Percentiles rank a stretch among this genome's conserved stretches.
Evolutionary conservation across 2,113 vertebrate genomes (phyloP).

Genomic region (Solea senegalensis): DNA sequence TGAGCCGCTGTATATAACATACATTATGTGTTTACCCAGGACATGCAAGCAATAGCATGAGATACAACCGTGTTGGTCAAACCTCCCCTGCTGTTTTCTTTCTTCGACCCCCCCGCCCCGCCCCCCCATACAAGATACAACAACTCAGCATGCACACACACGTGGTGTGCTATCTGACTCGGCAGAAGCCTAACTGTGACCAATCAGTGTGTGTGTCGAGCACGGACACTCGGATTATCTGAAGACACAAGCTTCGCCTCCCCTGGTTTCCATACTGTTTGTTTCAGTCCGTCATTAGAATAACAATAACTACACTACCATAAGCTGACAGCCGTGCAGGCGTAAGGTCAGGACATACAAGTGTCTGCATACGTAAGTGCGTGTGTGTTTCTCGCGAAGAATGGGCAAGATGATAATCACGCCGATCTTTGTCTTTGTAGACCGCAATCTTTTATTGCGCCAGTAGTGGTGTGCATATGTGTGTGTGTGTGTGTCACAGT

Average conservation of each 20-base stretch:
- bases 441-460: conserved; percentile 58
- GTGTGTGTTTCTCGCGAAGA: conserved; percentile 33
- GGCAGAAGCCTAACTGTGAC: conserved; percentile 74
- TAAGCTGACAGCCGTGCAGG: conserved; percentile 75
- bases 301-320: conserved; percentile 76
- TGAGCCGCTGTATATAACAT: background rate
- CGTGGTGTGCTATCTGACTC: conserved; percentile 71
- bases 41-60: background rate
- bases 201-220: conserved; percentile 68
- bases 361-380: conserved; percentile 23
- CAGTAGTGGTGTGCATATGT: conserved; percentile 41
- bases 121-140: conserved; percentile 2
- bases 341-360: conserved; percentile 52
- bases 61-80: background rate
- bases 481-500: conserved; percentile 49
- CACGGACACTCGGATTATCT: conserved; percentile 70
- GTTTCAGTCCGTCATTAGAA: conserved; percentile 77
- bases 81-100: background rate
- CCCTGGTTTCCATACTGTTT: conserved; percentile 61
- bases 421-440: conserved; percentile 68
- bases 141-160: conserved; percentile 25
- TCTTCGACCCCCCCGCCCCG: conserved; percentile 12
- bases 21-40: background rate
- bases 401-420: conserved; percentile 66
- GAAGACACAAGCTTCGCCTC: conserved; percentile 62